Base-by-base conservation (phyloP, 2,113 vertebrate species). In the Trematomus loennbergii region DNA sequence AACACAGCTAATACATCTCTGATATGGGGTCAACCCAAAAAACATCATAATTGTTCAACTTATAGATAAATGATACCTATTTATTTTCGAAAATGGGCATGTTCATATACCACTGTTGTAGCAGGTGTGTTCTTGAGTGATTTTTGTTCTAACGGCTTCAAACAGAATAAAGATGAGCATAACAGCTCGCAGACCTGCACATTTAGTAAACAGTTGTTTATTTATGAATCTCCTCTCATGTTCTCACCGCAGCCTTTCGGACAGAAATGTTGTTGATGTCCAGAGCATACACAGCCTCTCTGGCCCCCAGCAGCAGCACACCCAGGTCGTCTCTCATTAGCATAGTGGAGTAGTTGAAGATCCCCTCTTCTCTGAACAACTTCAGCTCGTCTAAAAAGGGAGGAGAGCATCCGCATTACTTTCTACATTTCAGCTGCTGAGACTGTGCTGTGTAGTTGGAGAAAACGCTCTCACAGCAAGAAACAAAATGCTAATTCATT, bases 261-360 rank as follows among this genome's bases (percentile, higher is more conserved):
- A 77, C 68, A 12, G 93, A 92, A 68, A 96, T 79, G 79, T 94
- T 65, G 33, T 88, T 87, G 70, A 95, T 84, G 84, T 96, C 92
- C 80, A 96, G 89, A 36, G 91, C 94, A 25, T 94, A 95, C 18
- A 96, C 48, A 55, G 93, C 92, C 75, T 96, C 93, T 85, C 95
- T 93, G n/a, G 95, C 95, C 13, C 96, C 95, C 50, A 93, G 86
- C 78, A 96, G 91, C 80, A 96, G 70, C 52, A 90, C 57, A 3
- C 91, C 82, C 2, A 91, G 72, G 77, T 95, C 94, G 29, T 95
- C 93, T 49, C 90, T 90, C 81, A 96, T 82, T 33, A 96, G 85
- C 87, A 95, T 90, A 0, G 92, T 92, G 66, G 95, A 94, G 86
- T 95, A 94, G 90, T 94, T 89, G 72, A 82, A 94, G 57, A 95